Conservation (phyloP, 2,797 vertebrate genomes). For the Tympanoctomys barrerae region DNA sequence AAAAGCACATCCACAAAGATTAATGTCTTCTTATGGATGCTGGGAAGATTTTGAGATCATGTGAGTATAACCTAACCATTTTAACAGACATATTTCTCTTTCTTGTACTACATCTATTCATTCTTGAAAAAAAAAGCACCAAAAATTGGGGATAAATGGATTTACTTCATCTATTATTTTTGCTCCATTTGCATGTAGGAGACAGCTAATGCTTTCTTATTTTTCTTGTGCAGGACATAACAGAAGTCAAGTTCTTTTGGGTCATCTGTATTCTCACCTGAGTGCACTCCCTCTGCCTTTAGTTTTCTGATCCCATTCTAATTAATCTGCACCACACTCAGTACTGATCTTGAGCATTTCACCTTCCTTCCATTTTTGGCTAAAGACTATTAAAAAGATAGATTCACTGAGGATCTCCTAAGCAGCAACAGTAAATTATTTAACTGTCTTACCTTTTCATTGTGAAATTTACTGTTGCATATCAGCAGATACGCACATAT, state of each 20-base stretch:
- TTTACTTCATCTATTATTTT: not conserved
- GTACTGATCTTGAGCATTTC: not conserved
- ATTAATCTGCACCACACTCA: not conserved
- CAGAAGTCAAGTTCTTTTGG: not conserved
- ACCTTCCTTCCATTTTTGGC: slow-evolving; percentile 44
- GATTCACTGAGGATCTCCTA: not conserved
- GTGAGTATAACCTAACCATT: slow-evolving; percentile 4
- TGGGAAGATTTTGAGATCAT: slow-evolving; percentile 29
- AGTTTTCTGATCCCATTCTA: not conserved
- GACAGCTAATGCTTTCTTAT: not conserved
- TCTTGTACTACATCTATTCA: not conserved
- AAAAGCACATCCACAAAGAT: not conserved
- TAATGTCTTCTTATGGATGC: slow-evolving; percentile 19
- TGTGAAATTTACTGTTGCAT: slow-evolving; percentile 36
- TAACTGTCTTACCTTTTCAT: not conserved
- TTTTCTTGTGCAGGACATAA: slow-evolving; percentile 31
- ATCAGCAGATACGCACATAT: not conserved
- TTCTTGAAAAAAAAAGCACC: slow-evolving; percentile 42
- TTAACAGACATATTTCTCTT: not conserved
- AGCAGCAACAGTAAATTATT: slow-evolving; percentile 16
- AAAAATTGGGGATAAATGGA: slow-evolving; percentile 27
- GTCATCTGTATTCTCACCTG: not conserved
- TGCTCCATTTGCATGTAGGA: not conserved
- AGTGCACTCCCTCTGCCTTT: not conserved
- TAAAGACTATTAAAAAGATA: slow-evolving; percentile 19